Conservation (phyloP, 2,888 invertebrate species). For the Teleiodes luculella region DNA sequence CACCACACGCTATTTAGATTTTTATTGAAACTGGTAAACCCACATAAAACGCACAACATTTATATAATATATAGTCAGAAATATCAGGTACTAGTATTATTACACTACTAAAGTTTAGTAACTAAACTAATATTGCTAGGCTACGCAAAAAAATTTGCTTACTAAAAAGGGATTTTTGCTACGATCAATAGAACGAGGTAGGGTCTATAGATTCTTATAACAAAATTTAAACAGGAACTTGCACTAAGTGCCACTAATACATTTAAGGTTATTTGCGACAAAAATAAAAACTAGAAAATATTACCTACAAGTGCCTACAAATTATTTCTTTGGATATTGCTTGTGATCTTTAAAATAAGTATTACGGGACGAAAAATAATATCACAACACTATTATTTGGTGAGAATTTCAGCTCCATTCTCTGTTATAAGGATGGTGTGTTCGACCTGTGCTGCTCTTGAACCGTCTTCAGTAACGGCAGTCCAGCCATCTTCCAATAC, state of each 20-base stretch:
- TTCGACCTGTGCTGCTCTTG: constrained; percentile 93
- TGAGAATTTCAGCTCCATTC: constrained; percentile 87
- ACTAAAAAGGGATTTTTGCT: too few relatives aligned
- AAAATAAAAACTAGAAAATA: too few relatives aligned
- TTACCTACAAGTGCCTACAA: too few relatives aligned
- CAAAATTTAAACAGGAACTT: not conserved
- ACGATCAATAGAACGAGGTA: not conserved
- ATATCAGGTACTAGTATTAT: too few relatives aligned
- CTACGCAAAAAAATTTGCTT: too few relatives aligned
- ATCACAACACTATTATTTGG: constrained; percentile 45
- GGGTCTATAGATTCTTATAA: not conserved
- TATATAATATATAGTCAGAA: too few relatives aligned
- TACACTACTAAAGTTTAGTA: too few relatives aligned
- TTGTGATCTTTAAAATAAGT: too few relatives aligned
- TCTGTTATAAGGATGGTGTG: constrained; percentile 93
- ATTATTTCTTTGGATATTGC: too few relatives aligned
- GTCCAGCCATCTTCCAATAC: constrained; percentile 96
- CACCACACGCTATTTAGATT: constrained; percentile 55
- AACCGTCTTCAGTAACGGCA: constrained; percentile 87
- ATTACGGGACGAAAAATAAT: too few relatives aligned
- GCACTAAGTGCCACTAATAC: constrained; percentile 1
- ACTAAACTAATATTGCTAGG: too few relatives aligned
- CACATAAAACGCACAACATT: not conserved
- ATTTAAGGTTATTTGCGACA: not conserved
- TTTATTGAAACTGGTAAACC: constrained; percentile 20